These are phyloP conservation scores for Anguilla japonica DNA, from an alignment of 2,113 vertebrate genomes.

Conservation along the genomic window DNA sequence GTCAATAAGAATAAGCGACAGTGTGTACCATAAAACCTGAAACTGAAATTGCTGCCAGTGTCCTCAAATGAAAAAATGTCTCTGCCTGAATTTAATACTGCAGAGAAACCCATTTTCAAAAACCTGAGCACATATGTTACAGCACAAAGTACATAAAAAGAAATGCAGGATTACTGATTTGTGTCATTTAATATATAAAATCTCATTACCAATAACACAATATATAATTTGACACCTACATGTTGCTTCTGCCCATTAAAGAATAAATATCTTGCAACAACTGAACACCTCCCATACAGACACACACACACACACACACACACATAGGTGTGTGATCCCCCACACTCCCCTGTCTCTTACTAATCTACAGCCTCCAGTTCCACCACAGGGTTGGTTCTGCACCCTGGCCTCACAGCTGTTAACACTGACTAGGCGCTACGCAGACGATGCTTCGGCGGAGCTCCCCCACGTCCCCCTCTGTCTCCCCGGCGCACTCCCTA, in stretches of 20 bases:
- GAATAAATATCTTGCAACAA: neutral
- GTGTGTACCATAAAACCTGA: too few relatives aligned
- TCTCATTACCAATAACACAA: too few relatives aligned
- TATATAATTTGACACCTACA: too few relatives aligned
- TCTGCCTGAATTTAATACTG: neutral
- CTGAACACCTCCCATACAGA: conserved; percentile 38
- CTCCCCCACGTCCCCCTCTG: neutral
- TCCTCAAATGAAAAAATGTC: neutral
- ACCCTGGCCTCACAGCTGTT: neutral
- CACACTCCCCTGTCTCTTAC: conserved; percentile 44
- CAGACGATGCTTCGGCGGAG: neutral
- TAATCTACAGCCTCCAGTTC: conserved; percentile 38
- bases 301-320: conserved; percentile 46
- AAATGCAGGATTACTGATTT: neutral
- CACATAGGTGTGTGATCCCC: conserved; percentile 41
- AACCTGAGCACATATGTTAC: too few relatives aligned
- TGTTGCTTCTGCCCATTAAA: too few relatives aligned
- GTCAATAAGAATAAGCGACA: too few relatives aligned
- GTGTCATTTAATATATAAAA: too few relatives aligned
- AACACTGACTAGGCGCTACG: neutral
- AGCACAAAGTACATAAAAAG: neutral
- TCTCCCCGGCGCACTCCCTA: neutral
- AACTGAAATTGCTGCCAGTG: neutral
- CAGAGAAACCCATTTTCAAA: neutral
- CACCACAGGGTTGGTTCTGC: neutral